Conservation (phyloP, 2,888 invertebrate genomes). For the Oligia strigilis region DNA sequence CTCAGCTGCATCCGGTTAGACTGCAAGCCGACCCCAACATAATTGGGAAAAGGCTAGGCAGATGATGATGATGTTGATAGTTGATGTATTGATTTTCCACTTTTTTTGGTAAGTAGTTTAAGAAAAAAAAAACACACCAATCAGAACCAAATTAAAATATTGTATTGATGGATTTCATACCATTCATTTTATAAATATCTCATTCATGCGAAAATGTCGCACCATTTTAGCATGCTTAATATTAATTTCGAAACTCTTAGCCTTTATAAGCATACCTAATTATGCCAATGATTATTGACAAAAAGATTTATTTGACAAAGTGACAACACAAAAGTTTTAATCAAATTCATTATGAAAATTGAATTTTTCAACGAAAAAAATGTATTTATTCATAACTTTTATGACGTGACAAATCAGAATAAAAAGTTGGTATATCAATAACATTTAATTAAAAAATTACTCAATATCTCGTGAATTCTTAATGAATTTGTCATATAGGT, state of each 20-base stretch:
- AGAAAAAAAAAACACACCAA: too few species aligned
- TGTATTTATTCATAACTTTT: constrained; percentile 26
- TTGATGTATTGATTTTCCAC: too few species aligned
- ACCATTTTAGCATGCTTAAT: neutral
- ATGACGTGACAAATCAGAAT: neutral
- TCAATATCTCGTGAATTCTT: constrained; percentile 11
- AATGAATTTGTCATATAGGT: neutral
- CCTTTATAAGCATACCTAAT: constrained; percentile 33
- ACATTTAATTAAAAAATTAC: constrained; percentile 2
- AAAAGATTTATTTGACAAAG: constrained; percentile 27
- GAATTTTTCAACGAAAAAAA: neutral
- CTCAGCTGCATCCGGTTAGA: too few species aligned
- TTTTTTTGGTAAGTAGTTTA: too few species aligned
- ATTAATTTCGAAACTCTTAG: constrained; percentile 16
- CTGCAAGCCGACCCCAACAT: too few species aligned
- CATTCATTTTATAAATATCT: neutral
- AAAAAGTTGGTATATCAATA: neutral
- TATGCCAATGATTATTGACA: constrained; percentile 17
- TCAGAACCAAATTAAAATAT: too few species aligned
- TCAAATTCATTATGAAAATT: constrained; percentile 31
- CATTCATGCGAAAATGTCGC: neutral
- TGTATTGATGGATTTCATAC: too few species aligned
- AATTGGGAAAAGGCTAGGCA: neutral
- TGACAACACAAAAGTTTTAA: constrained; percentile 33
- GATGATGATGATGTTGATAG: neutral